Percentiles rank a stretch among this genome's conserved stretches.
Evolutionary conservation across 2,888 invertebrate species (phyloP).

Genomic region (Hydrotaea diabolus): DNA sequence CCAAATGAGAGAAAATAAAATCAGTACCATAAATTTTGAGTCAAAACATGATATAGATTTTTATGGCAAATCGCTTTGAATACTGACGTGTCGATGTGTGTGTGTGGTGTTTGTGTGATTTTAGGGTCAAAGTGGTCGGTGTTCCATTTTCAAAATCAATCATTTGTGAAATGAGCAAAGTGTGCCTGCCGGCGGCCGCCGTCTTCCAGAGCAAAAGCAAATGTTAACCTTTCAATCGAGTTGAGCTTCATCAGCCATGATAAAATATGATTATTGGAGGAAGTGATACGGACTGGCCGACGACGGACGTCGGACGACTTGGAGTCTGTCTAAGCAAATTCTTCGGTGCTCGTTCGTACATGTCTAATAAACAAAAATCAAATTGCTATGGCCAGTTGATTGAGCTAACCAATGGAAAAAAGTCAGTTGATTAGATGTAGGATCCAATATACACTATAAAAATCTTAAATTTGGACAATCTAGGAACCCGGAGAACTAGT

Average conservation of each 20-base stretch:
- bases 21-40: not conserved
- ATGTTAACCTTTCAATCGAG: conserved; percentile 5
- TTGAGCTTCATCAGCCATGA: conserved; percentile 6
- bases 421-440: too few relatives aligned
- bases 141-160: conserved; percentile 2
- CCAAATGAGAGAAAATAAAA: too few relatives aligned
- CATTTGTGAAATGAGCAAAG: conserved; percentile 18
- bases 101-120: not conserved
- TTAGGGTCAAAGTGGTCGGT: not conserved
- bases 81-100: not conserved
- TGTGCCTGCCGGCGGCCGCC: not conserved
- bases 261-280: conserved; percentile 10
- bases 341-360: not conserved
- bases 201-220: not conserved
- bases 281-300: too few relatives aligned
- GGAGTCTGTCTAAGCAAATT: not conserved
- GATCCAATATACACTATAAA: too few relatives aligned
- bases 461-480: too few relatives aligned
- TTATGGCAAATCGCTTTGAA: not conserved
- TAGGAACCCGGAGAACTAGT: too few relatives aligned
- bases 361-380: conserved; percentile 45
- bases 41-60: not conserved
- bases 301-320: too few relatives aligned
- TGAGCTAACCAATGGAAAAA: too few relatives aligned
- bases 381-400: conserved; percentile 51